A percentile compares a stretch with the other conserved stretches of the same genome.
phyloP scores from a whole-genome alignment of 2,113 vertebrate species.

The Mola mola region DNA sequence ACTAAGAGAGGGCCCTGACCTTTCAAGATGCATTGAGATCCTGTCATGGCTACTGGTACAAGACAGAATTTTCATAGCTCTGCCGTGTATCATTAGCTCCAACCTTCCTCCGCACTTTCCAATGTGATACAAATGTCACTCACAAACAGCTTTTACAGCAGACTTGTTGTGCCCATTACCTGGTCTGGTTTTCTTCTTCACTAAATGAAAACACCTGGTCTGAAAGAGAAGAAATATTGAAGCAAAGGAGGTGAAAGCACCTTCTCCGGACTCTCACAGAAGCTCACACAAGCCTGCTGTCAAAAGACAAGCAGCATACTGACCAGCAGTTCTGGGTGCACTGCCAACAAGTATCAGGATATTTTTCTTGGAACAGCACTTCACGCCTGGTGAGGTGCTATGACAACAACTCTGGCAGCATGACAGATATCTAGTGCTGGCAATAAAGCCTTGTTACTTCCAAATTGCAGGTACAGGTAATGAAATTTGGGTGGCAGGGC shows the following conservation, averaged over 20 bases:
- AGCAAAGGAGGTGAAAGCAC: background rate
- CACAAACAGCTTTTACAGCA: slow-evolving; percentile 37
- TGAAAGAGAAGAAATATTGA: slow-evolving; percentile 19
- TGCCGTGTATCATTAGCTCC: slow-evolving; percentile 49
- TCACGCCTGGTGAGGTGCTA: slow-evolving; percentile 20
- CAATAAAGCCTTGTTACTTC: slow-evolving; percentile 62
- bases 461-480: slow-evolving; percentile 57
- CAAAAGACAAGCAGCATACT: background rate
- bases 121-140: slow-evolving; percentile 27
- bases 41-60: slow-evolving; percentile 40
- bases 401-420: slow-evolving; percentile 41
- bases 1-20: slow-evolving; percentile 58
- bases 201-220: slow-evolving; percentile 39
- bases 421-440: slow-evolving; percentile 50
- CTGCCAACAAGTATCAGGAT: too few relatives aligned
- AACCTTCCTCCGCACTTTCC: background rate
- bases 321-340: background rate
- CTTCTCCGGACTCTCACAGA: slow-evolving; percentile 5
- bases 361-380: background rate
- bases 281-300: slow-evolving; percentile 20
- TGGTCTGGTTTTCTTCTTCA: slow-evolving; percentile 14
- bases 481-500: slow-evolving; percentile 45
- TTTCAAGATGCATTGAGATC: slow-evolving; percentile 66
- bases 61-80: slow-evolving; percentile 49
- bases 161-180: slow-evolving; percentile 47